Evolutionary conservation across 2,797 vertebrate genomes (phyloP).

Genomic region (Setipinna tenuifilis): DNA sequence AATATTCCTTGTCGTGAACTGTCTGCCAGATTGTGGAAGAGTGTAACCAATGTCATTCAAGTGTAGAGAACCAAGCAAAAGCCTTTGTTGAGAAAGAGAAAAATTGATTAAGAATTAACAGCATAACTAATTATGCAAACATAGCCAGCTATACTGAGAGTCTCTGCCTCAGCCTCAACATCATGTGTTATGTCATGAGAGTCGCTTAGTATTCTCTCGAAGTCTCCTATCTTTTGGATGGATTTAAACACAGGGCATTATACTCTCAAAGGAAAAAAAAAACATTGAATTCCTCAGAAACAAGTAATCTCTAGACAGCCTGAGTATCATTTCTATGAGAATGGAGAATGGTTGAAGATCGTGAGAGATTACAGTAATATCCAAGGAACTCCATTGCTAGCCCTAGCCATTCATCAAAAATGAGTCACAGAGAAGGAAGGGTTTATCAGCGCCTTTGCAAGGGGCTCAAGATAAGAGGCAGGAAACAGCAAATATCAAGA

Average conservation of each 20-base stretch:
- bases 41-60: constrained; percentile 56
- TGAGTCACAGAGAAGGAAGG: neutral
- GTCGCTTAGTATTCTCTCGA: constrained; percentile 1
- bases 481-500: neutral
- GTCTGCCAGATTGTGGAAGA: constrained; percentile 53
- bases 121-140: constrained; percentile 23
- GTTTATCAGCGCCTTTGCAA: neutral
- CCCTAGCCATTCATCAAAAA: neutral
- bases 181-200: neutral
- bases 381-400: constrained; percentile 6
- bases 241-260: constrained; percentile 7
- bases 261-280: neutral
- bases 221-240: neutral
- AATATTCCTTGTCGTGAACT: constrained; percentile 26
- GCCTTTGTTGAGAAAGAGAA: neutral
- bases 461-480: neutral
- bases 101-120: neutral
- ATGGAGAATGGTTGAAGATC: constrained; percentile 53
- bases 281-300: constrained; percentile 6
- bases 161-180: neutral
- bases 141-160: neutral
- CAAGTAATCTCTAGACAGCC: neutral
- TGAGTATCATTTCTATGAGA: constrained; percentile 60
- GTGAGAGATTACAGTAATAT: constrained; percentile 52
- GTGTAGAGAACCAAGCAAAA: constrained; percentile 37